These are phyloP conservation scores for Phragmatobia fuliginosa DNA, from an alignment of 2,888 invertebrate genomes.

Conservation along the genomic window DNA sequence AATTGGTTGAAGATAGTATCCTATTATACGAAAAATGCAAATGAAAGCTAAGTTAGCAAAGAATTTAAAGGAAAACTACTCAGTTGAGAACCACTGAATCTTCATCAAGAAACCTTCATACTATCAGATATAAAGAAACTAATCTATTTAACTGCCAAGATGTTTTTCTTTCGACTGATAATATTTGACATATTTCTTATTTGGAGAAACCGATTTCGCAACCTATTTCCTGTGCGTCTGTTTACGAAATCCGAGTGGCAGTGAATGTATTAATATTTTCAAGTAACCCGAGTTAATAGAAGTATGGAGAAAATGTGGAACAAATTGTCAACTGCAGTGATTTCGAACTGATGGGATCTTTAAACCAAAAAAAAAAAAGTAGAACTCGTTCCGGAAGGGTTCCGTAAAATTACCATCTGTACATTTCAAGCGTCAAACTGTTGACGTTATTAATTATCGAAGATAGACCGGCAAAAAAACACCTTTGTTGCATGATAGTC, in stretches of 20 bases:
- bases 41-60: too few species aligned
- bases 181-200: neutral
- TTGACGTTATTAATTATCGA: too few species aligned
- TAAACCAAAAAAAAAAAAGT: neutral
- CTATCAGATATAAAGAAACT: neutral
- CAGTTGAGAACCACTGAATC: neutral
- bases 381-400: too few species aligned
- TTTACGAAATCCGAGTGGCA: constrained; percentile 2
- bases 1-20: too few species aligned
- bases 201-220: neutral
- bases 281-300: neutral
- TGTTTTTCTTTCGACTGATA: neutral
- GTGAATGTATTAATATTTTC: neutral
- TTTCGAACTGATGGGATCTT: neutral
- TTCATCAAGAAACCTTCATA: neutral
- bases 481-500: too few species aligned
- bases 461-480: too few species aligned
- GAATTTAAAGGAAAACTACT: neutral
- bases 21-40: too few species aligned
- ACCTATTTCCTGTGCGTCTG: constrained; percentile 5
- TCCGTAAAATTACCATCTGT: too few species aligned
- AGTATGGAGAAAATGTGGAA: neutral
- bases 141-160: neutral
- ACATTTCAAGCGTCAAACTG: too few species aligned
- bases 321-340: neutral